Base-by-base conservation (phyloP, 2,113 vertebrate species). In the Rhodinocichla rosea region DNA sequence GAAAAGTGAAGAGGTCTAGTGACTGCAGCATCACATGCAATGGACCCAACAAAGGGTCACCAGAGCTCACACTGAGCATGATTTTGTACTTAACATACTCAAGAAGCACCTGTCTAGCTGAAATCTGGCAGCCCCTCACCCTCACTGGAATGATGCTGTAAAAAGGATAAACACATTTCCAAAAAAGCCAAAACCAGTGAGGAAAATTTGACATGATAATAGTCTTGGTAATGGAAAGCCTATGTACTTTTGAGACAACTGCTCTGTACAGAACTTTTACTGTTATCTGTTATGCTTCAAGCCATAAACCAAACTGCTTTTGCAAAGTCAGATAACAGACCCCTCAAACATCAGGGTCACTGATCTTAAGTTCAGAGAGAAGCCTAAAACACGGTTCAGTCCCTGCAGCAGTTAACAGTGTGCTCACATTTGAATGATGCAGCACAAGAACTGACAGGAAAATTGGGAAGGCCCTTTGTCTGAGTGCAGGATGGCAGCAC, bases 251-350 rank as follows among this genome's bases (percentile, higher is more conserved):
- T 64, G 80, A 92, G 86, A 89, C 52, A 89, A 76, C 44, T 71
- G 68, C 88, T 87, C 92, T 90, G 55, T 52, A 59, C 39, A 74
- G 82, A 92, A 85, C 75, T 86, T 91, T 94, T 95, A 96, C 71
- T 90, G 94, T 89, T 79, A 83, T 79, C 83, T 95, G 44, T 88
- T 91, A 37, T 44, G 78, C 52, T 91, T 92, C 42, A 75, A 94
- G 50, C 67, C 60, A 79, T 44, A 70, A 96, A 75, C 5, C n/a
- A 80, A 83, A 55, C 4, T 84, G 37, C 33, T 82, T 93, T 57
- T 68, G 60, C 71, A 18, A 90, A 94, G 56, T 78, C 45, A 74
- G 53, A 86, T 47, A 52, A 79, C 23, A 83, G 65, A 60, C 10
- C 24, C 32, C 8, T 81, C 60, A 71, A 88, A 75, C 18, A 70